Base-by-base conservation (phyloP, 2,113 vertebrate species). In the Thunnus maccoyii region DNA sequence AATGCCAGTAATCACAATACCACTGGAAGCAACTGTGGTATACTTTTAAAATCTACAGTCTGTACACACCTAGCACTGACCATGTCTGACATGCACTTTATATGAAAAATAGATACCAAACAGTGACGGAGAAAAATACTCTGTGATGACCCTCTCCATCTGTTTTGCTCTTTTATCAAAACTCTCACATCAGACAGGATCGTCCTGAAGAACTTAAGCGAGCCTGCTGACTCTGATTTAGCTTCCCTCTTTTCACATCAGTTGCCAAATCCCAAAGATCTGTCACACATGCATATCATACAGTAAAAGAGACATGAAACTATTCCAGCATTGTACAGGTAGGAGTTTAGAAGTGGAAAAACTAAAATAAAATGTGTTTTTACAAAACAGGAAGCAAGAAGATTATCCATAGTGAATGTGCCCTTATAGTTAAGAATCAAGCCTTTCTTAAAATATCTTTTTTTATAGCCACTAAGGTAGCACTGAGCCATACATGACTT, bases 141-240 rank as follows among this genome's bases (percentile, higher is more conserved):
- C 16, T 62, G 52, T 47, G 65, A 65, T 51, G 63, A 63, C 64
- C 25, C n/a, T 57, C 52, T 80, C n/a, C 47, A 68, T 67, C 36
- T 76, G 80, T 73, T 75, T 79, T 62, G 12, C 25, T 16, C 67
- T 41, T 51, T 87, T 30, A 78, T 83, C 74, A 70, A 79, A 72
- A 52, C 25, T 32, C 47, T 81, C n/a, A 67, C 60, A 64, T 62
- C 25, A 72, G n/a, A 14, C 57, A 66, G 17, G 51, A 55, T 10
- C 18, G 30, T 22, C 14, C 30, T 72, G 50, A 51, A 55, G 50
- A 74, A 80, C 30, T 68, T 72, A 85, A 64, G 36, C 18, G 10
- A 58, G 22, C 18, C 77, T 36, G 56, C 65, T 76, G 76, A 84
- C 46, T 85, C 20, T 71, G 65, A 78, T 86, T 83, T 83, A 84